A percentile compares a stretch with the other conserved stretches of the same genome.
Evolutionary conservation across 1,140 invertebrate species (phyloP).

Genomic region (Portunus trituberculatus): DNA sequence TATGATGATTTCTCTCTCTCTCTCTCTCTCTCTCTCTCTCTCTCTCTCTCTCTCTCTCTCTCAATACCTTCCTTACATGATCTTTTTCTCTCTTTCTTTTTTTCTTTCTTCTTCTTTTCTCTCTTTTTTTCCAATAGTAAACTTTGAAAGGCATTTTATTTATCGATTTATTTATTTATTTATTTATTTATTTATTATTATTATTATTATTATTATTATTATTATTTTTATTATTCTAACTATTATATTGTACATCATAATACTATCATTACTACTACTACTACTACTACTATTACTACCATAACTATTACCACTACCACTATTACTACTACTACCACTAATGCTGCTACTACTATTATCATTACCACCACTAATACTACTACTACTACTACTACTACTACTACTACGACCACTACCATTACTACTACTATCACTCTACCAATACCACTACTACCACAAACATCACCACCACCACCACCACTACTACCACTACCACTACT

Average conservation of each 20-base stretch:
- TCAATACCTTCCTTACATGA: neutral
- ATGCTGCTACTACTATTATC: conserved; percentile 1
- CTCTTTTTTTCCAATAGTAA: neutral
- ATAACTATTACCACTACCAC: conserved; percentile 11
- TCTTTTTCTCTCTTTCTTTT: conserved; percentile 31
- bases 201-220: neutral
- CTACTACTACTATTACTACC: conserved; percentile 29
- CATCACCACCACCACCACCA: too few relatives aligned
- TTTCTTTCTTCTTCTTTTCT: neutral
- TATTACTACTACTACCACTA: conserved; percentile 4
- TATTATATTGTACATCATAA: neutral
- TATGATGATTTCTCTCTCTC: neutral
- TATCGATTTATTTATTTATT: too few relatives aligned
- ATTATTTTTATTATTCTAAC: neutral
- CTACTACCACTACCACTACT: too few relatives aligned
- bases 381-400: conserved; percentile 27
- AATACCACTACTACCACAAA: neutral
- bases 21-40: conserved; percentile 30
- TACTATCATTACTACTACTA: neutral
- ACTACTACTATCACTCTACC: neutral
- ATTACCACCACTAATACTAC: conserved; percentile 26
- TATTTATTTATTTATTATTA: too few relatives aligned
- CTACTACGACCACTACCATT: neutral
- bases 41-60: conserved; percentile 16
- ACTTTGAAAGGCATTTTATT: too few relatives aligned